Conservation (phyloP, 2,113 vertebrate genomes). For the Kryptolebias marmoratus region DNA sequence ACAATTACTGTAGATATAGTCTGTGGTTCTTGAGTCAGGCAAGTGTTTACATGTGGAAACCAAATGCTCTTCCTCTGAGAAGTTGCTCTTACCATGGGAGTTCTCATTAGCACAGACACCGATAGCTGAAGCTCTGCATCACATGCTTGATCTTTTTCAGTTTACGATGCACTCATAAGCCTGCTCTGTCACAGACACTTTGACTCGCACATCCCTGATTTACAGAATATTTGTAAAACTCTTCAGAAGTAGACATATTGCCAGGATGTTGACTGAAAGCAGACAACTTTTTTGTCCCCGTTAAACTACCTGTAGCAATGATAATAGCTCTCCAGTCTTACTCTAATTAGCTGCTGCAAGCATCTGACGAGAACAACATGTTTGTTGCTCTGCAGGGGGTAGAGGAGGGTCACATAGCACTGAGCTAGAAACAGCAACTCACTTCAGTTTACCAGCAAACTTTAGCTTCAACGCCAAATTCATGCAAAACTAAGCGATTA, state of each 20-base stretch:
- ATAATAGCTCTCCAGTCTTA: conserved; percentile 46
- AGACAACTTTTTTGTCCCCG: background rate
- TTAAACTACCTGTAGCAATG: conserved; percentile 34
- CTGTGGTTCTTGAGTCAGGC: conserved; percentile 7
- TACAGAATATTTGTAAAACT: conserved; percentile 1
- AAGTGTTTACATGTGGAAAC: conserved; percentile 52
- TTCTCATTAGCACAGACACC: conserved; percentile 59
- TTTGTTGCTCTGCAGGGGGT: conserved; percentile 85
- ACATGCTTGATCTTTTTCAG: conserved; percentile 48
- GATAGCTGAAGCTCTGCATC: conserved; percentile 32
- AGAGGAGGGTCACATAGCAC: conserved; percentile 66
- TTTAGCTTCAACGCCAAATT: conserved; percentile 27
- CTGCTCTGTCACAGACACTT: conserved; percentile 24
- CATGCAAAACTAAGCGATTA: conserved; percentile 7
- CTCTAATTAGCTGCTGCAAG: conserved; percentile 90
- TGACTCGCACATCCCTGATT: conserved; percentile 36
- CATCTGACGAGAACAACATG: conserved; percentile 86
- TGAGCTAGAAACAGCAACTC: conserved; percentile 42
- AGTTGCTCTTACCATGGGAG: conserved; percentile 9
- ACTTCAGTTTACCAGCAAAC: conserved; percentile 20
- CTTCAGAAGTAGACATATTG: conserved; percentile 37
- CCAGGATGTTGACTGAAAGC: conserved; percentile 42
- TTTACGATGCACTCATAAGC: conserved; percentile 28
- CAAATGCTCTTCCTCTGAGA: conserved; percentile 45
- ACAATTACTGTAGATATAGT: conserved; percentile 32